Evolutionary conservation across 2,113 vertebrate species (phyloP).

Genomic region (Calidris pygmaea): DNA sequence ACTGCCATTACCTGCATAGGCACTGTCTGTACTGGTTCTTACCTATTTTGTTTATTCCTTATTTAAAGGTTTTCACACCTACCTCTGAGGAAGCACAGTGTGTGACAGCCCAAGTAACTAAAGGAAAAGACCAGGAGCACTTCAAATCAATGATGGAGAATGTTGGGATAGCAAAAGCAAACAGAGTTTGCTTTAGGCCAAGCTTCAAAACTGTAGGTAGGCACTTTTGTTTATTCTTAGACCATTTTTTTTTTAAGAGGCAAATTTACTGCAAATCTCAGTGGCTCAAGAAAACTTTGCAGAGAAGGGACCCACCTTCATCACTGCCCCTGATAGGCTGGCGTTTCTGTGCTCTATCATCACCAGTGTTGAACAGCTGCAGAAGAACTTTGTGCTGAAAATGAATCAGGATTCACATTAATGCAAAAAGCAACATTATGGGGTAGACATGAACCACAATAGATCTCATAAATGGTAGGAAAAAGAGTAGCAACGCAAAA

Average conservation of each 20-base stretch:
- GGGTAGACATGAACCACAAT: background rate
- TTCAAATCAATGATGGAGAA: background rate
- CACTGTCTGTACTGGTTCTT: background rate
- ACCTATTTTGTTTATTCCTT: background rate
- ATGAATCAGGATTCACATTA: background rate
- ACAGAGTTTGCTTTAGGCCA: background rate
- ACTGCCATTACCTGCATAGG: background rate
- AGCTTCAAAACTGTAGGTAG: background rate
- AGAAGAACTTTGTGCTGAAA: slow-evolving; percentile 93
- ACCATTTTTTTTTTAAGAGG: background rate
- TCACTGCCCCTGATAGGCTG: slow-evolving; percentile 90
- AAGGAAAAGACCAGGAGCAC: background rate
- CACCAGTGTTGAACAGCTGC: slow-evolving; percentile 89
- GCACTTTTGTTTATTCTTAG: background rate
- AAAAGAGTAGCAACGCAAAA: background rate
- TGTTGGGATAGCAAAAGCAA: background rate
- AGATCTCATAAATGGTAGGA: background rate
- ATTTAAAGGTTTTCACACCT: background rate
- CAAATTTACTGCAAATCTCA: background rate
- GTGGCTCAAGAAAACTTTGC: background rate
- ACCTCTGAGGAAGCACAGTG: background rate
- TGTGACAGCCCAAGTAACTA: background rate
- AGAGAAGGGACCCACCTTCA: slow-evolving; percentile 83
- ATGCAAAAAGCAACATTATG: background rate
- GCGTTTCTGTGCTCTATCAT: slow-evolving; percentile 90